These are phyloP conservation scores for Melipona quadrifasciata DNA, from an alignment of 1,140 invertebrate genomes.

Conservation along the genomic window DNA sequence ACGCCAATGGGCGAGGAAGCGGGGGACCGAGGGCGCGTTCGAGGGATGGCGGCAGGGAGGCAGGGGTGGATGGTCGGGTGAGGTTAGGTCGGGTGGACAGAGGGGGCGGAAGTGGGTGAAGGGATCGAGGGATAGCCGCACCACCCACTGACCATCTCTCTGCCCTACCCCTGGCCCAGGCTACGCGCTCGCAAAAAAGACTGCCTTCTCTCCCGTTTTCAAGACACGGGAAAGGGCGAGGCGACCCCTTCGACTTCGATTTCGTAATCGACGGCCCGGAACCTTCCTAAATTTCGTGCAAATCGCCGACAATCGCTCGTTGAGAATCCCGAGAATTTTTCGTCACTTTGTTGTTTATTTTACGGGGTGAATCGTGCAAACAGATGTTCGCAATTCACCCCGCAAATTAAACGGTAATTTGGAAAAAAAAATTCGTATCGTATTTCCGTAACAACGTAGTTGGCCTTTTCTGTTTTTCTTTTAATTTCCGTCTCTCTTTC, in stretches of 20 bases:
- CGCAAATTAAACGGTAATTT: background rate
- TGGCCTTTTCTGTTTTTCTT: constrained; percentile 2
- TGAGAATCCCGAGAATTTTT: background rate
- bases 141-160: constrained; percentile 75
- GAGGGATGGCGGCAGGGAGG: constrained; percentile 22
- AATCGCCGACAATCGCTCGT: background rate
- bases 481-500: background rate
- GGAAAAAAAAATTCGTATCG: background rate
- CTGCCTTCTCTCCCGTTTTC: constrained; percentile 9
- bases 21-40: constrained; percentile 48
- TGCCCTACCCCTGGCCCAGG: constrained; percentile 50
- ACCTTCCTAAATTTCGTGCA: constrained; percentile 31
- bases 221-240: constrained; percentile 46
- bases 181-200: constrained; percentile 53
- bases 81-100: constrained; percentile 59
- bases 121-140: constrained; percentile 63
- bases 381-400: background rate
- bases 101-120: constrained; percentile 63
- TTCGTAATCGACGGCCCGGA: background rate
- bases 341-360: no score
- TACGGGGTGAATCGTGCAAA: background rate
- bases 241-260: background rate
- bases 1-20: constrained; percentile 51
- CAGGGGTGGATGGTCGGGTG: constrained; percentile 45
- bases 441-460: background rate